Evolutionary conservation across 2,797 vertebrate species (phyloP), one percentile per base, ranked within the genome.

Genomic region (Chloroceryle amazona): DNA sequence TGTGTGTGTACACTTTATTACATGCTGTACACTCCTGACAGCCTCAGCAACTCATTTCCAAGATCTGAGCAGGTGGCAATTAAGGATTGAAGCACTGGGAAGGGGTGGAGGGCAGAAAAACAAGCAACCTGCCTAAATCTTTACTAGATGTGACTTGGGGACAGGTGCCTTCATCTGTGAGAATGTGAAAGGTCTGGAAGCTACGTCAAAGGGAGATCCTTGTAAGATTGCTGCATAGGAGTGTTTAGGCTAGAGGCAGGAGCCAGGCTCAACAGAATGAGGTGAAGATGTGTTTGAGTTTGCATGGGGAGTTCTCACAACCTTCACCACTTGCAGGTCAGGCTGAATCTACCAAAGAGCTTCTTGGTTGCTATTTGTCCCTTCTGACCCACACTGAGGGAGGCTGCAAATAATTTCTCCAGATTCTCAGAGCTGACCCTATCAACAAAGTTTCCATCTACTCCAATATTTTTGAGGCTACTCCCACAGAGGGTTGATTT

Each of bases 1-100:
- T 26, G 25, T 2, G 1, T 25, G 13, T 28, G 33, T 92, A 95
- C 82, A 90, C 84, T 98, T 98, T 90, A 97, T 97, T 97, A 97
- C 87, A 90, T 87, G 92, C 94, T 97, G 67, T 85, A 84, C 84
- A 65, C 92, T 96, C 83, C 49, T 95, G 90, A 92, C 52, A 68
- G 89, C 89, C 92, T 89, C 94, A 95, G 63, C 81, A 92, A 92
- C 66, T 95, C 91, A 93, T 80, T 95, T 90, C 71, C n/a, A 41
- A 42, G 33, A 72, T 23, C 73, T 72, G 51, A 97, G 67, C 66
- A 76, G 47, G 85, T 81, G 73, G 86, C 60, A 16, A 57, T 65
- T 82, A 94, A 93, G 90, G 65, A 68, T 7, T 83, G 93, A 92
- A 93, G 90, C n/a, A 86, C 54, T 10, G 4, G 3, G 4, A 4